phyloP scores from a whole-genome alignment of 2,113 vertebrate species.

The Montifringilla adamsi region DNA sequence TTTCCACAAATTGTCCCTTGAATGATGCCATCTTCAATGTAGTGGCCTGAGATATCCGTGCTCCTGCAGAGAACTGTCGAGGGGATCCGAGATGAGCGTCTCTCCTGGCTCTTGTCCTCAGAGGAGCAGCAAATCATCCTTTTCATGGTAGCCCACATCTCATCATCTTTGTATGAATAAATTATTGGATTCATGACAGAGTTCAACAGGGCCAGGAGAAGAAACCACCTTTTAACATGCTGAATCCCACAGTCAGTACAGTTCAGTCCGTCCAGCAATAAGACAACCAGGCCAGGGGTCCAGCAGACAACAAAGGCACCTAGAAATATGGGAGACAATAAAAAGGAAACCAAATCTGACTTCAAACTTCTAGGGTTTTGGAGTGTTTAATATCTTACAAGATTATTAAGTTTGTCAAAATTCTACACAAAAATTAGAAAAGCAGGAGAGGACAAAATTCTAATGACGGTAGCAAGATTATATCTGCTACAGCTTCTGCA shows the following conservation, averaged over 20 bases:
- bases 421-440: background rate
- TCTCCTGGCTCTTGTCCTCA: slow-evolving; percentile 75
- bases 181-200: slow-evolving; percentile 97
- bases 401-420: background rate
- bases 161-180: slow-evolving; percentile 97
- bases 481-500: background rate
- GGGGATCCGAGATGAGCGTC: slow-evolving; percentile 80
- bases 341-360: background rate
- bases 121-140: slow-evolving; percentile 84
- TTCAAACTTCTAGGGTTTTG: background rate
- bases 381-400: background rate
- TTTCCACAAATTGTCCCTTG: slow-evolving; percentile 64
- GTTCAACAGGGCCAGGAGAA: slow-evolving; percentile 91
- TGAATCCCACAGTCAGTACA: slow-evolving; percentile 82
- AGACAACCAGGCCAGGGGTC: slow-evolving; percentile 91
- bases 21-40: slow-evolving; percentile 70
- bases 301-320: slow-evolving; percentile 97
- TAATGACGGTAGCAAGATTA: background rate
- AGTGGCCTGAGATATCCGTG: slow-evolving; percentile 75
- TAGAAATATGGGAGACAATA: slow-evolving; percentile 39
- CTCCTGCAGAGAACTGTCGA: slow-evolving; percentile 76
- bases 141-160: slow-evolving; percentile 94
- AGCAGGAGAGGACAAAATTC: background rate
- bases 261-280: slow-evolving; percentile 89
- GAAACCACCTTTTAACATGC: slow-evolving; percentile 88